Conservation (phyloP, 2,888 invertebrate species). For the Hyposoter didymator region DNA sequence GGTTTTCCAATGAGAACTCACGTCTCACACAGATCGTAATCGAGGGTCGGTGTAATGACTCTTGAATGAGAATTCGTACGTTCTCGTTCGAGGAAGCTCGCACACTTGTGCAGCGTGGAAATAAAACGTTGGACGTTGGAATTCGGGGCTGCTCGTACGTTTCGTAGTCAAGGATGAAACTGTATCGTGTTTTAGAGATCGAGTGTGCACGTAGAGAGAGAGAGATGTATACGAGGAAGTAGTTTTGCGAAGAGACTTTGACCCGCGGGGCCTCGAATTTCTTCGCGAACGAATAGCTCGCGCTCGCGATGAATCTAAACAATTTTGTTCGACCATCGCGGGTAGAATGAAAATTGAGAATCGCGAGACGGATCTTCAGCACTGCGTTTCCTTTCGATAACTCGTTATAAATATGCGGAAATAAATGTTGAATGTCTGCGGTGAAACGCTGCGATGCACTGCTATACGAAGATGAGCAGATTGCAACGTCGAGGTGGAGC, state of each 20-base stretch:
- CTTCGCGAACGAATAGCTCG: not conserved
- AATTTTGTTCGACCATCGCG: not conserved
- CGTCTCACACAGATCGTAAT: constrained; percentile 11
- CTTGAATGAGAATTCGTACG: not conserved
- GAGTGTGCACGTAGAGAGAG: not conserved
- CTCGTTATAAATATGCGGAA: not conserved
- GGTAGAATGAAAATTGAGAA: not conserved
- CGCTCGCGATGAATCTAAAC: not conserved
- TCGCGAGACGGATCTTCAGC: not conserved
- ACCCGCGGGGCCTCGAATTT: not conserved
- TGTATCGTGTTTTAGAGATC: not conserved
- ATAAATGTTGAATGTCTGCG: not conserved
- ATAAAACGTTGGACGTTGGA: not conserved
- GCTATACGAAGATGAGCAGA: not conserved
- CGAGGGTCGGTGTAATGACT: constrained; percentile 3
- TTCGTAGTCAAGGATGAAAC: not conserved
- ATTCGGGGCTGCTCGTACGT: not conserved
- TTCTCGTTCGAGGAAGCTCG: not conserved
- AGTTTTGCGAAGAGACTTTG: too few species aligned
- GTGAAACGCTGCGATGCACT: not conserved
- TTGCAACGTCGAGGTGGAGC: not conserved
- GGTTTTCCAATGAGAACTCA: not conserved
- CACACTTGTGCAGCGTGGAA: not conserved
- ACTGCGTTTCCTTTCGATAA: not conserved
- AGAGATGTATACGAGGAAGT: not conserved